These are phyloP conservation scores for Pachycephala philippinensis DNA, from an alignment of 2,113 vertebrate genomes.

Conservation along the genomic window DNA sequence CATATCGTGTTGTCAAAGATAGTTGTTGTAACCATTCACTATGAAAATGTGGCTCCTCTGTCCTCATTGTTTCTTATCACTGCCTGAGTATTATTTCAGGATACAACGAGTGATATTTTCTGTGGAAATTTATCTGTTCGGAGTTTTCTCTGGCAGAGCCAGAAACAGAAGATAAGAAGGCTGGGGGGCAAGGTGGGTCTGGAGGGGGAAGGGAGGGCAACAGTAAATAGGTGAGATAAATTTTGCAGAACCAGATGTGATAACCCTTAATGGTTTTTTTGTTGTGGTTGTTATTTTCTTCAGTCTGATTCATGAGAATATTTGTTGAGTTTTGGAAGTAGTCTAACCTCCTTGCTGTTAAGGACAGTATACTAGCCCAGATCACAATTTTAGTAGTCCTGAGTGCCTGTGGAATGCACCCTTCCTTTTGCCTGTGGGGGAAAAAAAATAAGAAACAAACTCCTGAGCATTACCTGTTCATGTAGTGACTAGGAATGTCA, in stretches of 20 bases:
- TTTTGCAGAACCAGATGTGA: not conserved
- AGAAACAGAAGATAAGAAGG: not conserved
- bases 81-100: not conserved
- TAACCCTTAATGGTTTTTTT: not conserved
- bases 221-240: not conserved
- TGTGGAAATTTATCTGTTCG: not conserved
- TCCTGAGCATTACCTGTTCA: not conserved
- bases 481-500: not conserved
- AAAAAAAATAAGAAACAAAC: not conserved
- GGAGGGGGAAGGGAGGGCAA: not conserved
- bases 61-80: constrained; percentile 4
- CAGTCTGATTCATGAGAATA: not conserved
- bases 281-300: not conserved
- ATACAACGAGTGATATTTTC: not conserved
- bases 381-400: not conserved
- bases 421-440: not conserved
- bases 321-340: not conserved
- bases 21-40: constrained; percentile 46
- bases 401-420: not conserved
- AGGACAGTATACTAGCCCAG: not conserved
- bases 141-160: not conserved
- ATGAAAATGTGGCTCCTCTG: not conserved
- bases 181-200: not conserved
- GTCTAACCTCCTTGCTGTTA: not conserved
- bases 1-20: constrained; percentile 43